phyloP scores from a whole-genome alignment of 1,140 invertebrate species.

The Magallana gigas region DNA sequence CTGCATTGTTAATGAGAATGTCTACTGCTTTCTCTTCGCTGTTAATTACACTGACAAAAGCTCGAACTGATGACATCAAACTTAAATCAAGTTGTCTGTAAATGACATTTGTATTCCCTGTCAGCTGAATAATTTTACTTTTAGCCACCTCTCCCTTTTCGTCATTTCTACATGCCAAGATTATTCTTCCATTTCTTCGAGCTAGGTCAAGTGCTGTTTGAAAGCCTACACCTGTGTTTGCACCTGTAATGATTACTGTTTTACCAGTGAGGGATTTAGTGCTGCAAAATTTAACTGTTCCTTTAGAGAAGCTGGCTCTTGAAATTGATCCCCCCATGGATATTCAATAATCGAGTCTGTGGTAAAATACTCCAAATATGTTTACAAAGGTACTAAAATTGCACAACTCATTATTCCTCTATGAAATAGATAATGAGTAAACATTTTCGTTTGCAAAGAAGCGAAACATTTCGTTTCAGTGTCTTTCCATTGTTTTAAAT shows the following conservation, averaged over 20 bases:
- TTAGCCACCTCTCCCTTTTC: slow-evolving; percentile 83
- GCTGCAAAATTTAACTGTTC: slow-evolving; percentile 64
- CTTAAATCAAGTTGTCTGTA: slow-evolving; percentile 83
- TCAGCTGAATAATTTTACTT: slow-evolving; percentile 81
- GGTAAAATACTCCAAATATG: too few relatives aligned
- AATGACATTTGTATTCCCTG: slow-evolving; percentile 79
- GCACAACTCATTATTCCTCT: too few relatives aligned
- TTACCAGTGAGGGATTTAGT: slow-evolving; percentile 83
- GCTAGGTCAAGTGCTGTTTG: slow-evolving; percentile 74
- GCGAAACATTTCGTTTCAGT: too few relatives aligned
- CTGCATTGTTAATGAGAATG: slow-evolving; percentile 81
- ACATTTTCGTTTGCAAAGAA: too few relatives aligned
- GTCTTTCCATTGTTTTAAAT: too few relatives aligned
- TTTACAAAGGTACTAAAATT: too few relatives aligned
- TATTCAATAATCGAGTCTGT: too few relatives aligned
- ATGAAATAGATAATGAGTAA: too few relatives aligned
- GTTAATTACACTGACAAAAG: slow-evolving; percentile 80
- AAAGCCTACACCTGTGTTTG: slow-evolving; percentile 83
- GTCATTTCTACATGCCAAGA: slow-evolving; percentile 81
- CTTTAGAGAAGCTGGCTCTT: background rate
- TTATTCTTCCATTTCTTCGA: slow-evolving; percentile 79
- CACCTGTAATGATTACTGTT: slow-evolving; percentile 93
- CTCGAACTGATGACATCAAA: slow-evolving; percentile 74
- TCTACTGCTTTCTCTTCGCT: slow-evolving; percentile 86
- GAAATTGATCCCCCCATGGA: background rate